A percentile compares a stretch with the other conserved stretches of the same genome.
Conservation (phyloP, 2,888 invertebrate species). For the Microdon myrmicae region DNA sequence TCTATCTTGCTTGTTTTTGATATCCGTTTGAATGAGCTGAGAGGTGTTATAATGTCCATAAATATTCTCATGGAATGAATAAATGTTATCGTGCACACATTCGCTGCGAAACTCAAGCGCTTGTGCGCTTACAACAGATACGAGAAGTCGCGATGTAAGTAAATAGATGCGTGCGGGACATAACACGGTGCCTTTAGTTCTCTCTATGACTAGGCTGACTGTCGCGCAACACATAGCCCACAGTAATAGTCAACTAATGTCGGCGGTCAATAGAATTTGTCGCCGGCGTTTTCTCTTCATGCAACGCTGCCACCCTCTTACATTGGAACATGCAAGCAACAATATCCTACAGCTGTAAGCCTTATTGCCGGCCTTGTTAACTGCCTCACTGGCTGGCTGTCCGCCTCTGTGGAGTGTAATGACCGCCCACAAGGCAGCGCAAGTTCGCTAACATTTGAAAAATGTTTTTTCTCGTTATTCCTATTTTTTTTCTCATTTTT, state of each 20-base stretch:
- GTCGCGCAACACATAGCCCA: conserved; percentile 16
- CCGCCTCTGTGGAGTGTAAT: conserved; percentile 28
- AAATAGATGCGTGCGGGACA: not conserved
- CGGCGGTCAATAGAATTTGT: conserved; percentile 51
- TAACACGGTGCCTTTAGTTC: conserved; percentile 14
- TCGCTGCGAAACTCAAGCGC: conserved; percentile 6
- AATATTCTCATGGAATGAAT: conserved; percentile 24
- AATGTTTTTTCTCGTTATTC: conserved; percentile 8
- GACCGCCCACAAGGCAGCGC: conserved; percentile 49
- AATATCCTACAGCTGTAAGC: not conserved
- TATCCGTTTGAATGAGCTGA: conserved; percentile 11
- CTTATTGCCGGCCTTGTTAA: conserved; percentile 29
- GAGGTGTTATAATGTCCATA: conserved; percentile 47
- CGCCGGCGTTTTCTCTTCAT: too few relatives aligned
- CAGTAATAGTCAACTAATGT: conserved; percentile 16
- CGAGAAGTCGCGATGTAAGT: conserved; percentile 3
- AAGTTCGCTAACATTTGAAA: conserved; percentile 50
- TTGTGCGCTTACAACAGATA: conserved; percentile 18
- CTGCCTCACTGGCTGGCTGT: conserved; percentile 1
- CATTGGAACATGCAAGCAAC: conserved; percentile 1
- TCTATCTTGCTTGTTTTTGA: not conserved
- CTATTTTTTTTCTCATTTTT: too few relatives aligned
- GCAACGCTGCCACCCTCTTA: not conserved
- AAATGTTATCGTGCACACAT: conserved; percentile 21
- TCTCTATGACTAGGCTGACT: conserved; percentile 16